Conservation (phyloP, 2,797 vertebrate genomes). For the Muraenolepis orangiensis region DNA sequence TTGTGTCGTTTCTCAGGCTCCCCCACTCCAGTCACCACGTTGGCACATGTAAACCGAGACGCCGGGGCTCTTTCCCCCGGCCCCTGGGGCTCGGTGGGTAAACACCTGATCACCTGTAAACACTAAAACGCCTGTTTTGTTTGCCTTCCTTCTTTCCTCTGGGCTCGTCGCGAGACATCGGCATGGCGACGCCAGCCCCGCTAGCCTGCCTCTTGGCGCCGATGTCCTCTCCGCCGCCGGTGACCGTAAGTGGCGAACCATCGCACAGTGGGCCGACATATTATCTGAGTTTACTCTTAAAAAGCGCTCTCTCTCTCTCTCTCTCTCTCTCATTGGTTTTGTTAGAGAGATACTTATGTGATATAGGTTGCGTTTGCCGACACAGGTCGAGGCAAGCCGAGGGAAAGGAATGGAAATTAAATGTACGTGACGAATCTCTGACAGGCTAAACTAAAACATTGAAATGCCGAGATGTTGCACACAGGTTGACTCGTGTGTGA, state of each 20-base stretch:
- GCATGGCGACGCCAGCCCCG: neutral
- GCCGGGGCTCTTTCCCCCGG: neutral
- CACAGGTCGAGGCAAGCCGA: neutral
- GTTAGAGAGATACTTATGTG: neutral
- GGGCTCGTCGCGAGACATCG: neutral
- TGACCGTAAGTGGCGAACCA: neutral
- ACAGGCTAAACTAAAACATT: neutral
- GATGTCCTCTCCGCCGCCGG: neutral
- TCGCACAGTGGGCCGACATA: neutral
- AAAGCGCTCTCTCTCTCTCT: neutral
- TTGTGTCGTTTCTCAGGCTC: neutral
- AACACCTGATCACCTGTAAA: conserved; percentile 4
- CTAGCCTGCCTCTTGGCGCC: no score
- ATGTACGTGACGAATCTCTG: neutral
- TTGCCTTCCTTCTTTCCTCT: neutral
- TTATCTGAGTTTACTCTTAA: neutral
- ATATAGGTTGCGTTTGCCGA: neutral
- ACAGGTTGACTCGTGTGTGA: neutral
- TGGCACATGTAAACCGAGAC: neutral
- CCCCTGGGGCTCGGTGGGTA: neutral
- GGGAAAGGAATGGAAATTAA: neutral
- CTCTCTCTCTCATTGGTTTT: neutral
- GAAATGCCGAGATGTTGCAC: neutral
- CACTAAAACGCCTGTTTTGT: neutral
- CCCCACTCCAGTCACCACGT: neutral